A percentile compares a stretch with the other conserved stretches of the same genome.
phyloP scores from a whole-genome alignment of 2,888 invertebrate species.

The Zele albiditarsus region DNA sequence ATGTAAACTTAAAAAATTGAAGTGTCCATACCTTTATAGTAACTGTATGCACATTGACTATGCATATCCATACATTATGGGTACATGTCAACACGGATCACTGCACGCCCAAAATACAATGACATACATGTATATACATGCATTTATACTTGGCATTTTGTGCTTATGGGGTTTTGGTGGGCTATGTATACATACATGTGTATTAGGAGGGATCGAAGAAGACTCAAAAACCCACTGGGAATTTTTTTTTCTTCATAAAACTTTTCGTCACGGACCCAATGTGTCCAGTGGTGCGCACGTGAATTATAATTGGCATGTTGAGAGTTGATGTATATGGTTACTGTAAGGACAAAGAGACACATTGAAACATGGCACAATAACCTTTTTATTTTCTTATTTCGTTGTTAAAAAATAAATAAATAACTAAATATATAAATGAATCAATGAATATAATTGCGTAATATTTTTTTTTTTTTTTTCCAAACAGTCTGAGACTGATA shows the following conservation, averaged over 20 bases:
- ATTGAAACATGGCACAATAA: neutral
- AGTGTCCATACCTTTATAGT: conserved; percentile 9
- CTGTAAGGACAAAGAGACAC: neutral
- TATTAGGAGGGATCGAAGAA: conserved; percentile 17
- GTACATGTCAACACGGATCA: conserved; percentile 56
- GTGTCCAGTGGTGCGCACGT: conserved; percentile 18
- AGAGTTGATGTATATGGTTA: neutral
- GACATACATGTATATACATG: conserved; percentile 34
- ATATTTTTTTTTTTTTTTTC: neutral
- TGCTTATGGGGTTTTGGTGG: neutral
- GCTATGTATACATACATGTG: neutral
- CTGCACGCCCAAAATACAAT: conserved; percentile 57
- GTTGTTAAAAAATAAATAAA: no score
- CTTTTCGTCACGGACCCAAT: conserved; percentile 17
- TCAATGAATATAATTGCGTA: neutral
- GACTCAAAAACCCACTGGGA: conserved; percentile 9
- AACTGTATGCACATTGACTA: neutral
- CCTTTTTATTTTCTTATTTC: neutral
- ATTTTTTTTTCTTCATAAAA: conserved; percentile 12
- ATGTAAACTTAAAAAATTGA: conserved; percentile 8
- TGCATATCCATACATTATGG: conserved; percentile 6
- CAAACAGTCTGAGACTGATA: neutral
- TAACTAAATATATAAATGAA: neutral
- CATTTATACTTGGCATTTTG: conserved; percentile 23
- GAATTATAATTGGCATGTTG: conserved; percentile 18